Conservation (phyloP, 2,888 invertebrate species). For the Ellobium chinense region DNA sequence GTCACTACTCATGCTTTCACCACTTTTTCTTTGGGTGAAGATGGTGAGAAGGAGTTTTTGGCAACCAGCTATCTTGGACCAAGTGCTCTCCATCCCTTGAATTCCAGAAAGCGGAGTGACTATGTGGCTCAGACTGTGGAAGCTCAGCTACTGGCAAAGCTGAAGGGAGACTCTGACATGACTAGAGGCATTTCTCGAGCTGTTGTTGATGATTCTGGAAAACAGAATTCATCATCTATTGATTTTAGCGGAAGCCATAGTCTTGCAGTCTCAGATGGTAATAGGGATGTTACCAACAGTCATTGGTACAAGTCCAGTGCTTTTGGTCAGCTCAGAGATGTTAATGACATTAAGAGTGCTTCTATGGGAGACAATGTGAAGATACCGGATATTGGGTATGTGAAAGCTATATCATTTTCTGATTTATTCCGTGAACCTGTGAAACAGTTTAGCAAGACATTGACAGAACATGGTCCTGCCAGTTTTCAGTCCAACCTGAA, state of each 20-base stretch:
- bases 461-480: background rate
- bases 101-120: conserved; percentile 14
- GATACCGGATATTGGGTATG: background rate
- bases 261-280: too few relatives aligned
- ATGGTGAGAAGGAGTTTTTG: background rate
- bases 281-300: too few relatives aligned
- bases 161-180: background rate
- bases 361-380: too few relatives aligned
- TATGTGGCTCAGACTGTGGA: conserved; percentile 19
- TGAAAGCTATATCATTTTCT: background rate
- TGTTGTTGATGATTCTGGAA: background rate
- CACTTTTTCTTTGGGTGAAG: background rate
- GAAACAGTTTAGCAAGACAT: background rate
- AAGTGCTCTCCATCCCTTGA: background rate
- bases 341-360: too few relatives aligned
- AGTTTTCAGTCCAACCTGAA: conserved; percentile 2
- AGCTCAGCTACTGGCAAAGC: background rate
- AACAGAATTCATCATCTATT: background rate
- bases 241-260: background rate
- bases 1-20: conserved; percentile 38
- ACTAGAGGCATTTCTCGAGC: background rate
- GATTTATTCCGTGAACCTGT: background rate
- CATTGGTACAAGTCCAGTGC: too few relatives aligned
- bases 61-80: background rate
- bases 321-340: too few relatives aligned